Conservation (phyloP, 2,797 vertebrate species). For the Bufotes viridis region DNA sequence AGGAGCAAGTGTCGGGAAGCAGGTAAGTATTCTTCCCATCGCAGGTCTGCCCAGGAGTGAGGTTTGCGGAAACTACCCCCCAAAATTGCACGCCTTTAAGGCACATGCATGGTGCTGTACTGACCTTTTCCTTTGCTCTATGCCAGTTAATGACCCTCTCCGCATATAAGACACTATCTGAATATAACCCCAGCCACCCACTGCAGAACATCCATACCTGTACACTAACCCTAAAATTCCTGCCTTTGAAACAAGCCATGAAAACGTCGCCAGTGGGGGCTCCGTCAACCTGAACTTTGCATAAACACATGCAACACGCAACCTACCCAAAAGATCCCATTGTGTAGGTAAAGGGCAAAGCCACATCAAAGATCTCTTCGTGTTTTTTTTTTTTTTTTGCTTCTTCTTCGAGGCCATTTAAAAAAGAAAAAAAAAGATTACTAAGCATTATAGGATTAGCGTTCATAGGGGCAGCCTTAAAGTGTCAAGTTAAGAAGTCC, state of each 20-base stretch:
- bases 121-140: too few relatives aligned
- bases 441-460: conserved; percentile 66
- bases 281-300: not conserved
- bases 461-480: conserved; percentile 65
- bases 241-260: not conserved
- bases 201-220: too few relatives aligned
- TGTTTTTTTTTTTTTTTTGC: conserved; percentile 51
- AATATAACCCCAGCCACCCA: too few relatives aligned
- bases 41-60: too few relatives aligned
- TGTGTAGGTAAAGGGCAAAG: conserved; percentile 64
- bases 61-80: too few relatives aligned
- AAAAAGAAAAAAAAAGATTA: conserved; percentile 69
- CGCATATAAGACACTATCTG: too few relatives aligned
- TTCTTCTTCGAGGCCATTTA: conserved; percentile 71
- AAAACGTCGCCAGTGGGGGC: not conserved
- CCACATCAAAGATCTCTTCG: conserved; percentile 78
- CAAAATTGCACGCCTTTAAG: too few relatives aligned
- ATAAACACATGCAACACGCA: not conserved
- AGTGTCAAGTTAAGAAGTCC: conserved; percentile 62
- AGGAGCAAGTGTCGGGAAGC: too few relatives aligned
- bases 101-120: too few relatives aligned
- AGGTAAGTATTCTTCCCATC: too few relatives aligned
- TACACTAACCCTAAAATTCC: not conserved
- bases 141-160: too few relatives aligned
- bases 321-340: conserved; percentile 67